These are phyloP conservation scores for Thereva nobilitata DNA, from an alignment of 2,888 invertebrate species.

Conservation along the genomic window DNA sequence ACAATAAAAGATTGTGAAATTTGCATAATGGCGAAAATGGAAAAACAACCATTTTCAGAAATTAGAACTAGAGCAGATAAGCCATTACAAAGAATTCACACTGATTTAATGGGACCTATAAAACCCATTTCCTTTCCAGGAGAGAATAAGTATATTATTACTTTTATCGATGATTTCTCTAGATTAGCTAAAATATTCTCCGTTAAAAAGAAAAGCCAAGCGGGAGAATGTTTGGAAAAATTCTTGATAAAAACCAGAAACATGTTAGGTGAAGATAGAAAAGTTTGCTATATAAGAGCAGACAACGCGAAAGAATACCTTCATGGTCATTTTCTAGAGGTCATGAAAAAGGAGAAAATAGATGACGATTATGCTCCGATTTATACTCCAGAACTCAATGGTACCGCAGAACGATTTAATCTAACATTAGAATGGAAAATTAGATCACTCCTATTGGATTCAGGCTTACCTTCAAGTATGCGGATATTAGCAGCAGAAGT, in stretches of 20 bases:
- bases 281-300: conserved; percentile 3
- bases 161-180: not conserved
- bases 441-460: not conserved
- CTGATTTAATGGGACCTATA: conserved; percentile 1
- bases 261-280: not conserved
- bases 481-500: not conserved
- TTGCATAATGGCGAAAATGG: not conserved
- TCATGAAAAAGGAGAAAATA: not conserved
- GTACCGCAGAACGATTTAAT: conserved; percentile 7
- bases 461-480: conserved; percentile 5
- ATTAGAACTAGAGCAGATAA: not conserved
- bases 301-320: conserved; percentile 7
- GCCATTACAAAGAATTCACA: not conserved
- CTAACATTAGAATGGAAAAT: conserved; percentile 4
- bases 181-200: not conserved
- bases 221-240: not conserved
- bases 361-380: not conserved
- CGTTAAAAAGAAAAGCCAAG: not conserved
- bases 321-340: not conserved
- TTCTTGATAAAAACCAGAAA: not conserved
- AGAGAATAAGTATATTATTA: not conserved
- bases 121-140: not conserved
- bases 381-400: conserved; percentile 4
- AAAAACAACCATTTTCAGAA: not conserved
- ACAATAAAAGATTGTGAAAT: conserved; percentile 1